Conservation (phyloP, 2,888 invertebrate species). For the Salticus scenicus region DNA sequence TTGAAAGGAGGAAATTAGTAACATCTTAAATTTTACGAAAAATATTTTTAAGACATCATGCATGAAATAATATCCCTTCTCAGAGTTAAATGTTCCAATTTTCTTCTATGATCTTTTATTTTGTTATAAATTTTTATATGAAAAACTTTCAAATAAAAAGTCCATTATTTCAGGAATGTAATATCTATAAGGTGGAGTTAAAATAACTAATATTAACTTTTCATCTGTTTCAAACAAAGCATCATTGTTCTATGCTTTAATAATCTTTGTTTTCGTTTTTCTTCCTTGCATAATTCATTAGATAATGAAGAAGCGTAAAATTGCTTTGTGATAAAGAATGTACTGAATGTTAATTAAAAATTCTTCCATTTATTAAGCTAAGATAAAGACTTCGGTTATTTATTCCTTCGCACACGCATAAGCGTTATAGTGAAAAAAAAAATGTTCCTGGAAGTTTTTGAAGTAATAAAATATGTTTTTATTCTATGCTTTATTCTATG, state of each 20-base stretch:
- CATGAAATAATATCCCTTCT: too few species aligned
- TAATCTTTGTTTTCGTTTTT: not conserved
- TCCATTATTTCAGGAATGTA: too few species aligned
- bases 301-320: conserved; percentile 17
- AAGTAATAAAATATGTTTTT: conserved; percentile 26
- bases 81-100: too few species aligned
- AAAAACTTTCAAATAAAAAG: too few species aligned
- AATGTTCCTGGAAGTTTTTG: not conserved
- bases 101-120: too few species aligned
- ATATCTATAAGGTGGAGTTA: too few species aligned
- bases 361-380: conserved; percentile 36
- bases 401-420: conserved; percentile 15
- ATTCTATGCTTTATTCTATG: too few species aligned
- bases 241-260: not conserved
- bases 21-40: too few species aligned
- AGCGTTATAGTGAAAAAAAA: conserved; percentile 15
- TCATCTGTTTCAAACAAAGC: not conserved
- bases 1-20: too few species aligned
- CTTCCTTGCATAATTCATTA: conserved; percentile 30
- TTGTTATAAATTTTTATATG: too few species aligned
- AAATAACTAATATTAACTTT: too few species aligned
- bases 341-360: conserved; percentile 33
- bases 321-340: conserved; percentile 28
- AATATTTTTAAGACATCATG: too few species aligned
- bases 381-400: conserved; percentile 39